Percentiles rank a stretch among this genome's conserved stretches.
phyloP scores from a whole-genome alignment of 1,140 invertebrate species.

The Ceratina japonica region DNA sequence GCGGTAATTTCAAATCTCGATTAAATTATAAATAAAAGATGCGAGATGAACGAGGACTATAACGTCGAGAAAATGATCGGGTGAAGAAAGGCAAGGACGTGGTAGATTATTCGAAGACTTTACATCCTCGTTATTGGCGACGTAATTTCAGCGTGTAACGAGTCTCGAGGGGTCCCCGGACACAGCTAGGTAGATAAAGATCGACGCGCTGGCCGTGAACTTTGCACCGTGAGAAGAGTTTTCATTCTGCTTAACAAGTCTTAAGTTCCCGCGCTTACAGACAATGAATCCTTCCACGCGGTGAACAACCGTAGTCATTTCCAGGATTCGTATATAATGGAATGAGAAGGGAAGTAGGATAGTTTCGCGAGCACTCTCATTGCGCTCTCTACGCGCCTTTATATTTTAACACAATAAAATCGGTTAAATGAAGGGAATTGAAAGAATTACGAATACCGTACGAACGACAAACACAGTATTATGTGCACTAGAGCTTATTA shows the following conservation, averaged over 20 bases:
- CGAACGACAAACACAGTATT: too few relatives aligned
- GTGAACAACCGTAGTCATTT: conserved; percentile 45
- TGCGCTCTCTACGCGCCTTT: background rate
- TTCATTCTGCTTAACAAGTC: conserved; percentile 61
- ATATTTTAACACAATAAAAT: conserved; percentile 9
- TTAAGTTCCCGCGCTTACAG: conserved; percentile 64
- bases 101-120: conserved; percentile 31
- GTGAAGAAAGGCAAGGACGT: conserved; percentile 16
- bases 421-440: background rate
- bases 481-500: too few relatives aligned
- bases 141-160: conserved; percentile 50
- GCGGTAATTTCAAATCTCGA: background rate
- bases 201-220: conserved; percentile 62
- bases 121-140: conserved; percentile 37
- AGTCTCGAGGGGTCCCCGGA: conserved; percentile 45
- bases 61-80: conserved; percentile 17
- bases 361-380: conserved; percentile 44
- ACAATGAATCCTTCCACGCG: conserved; percentile 60
- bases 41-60: background rate
- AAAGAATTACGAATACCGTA: background rate
- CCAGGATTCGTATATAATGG: conserved; percentile 47
- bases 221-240: conserved; percentile 67
- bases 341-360: conserved; percentile 54
- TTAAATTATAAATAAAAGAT: conserved; percentile 10
- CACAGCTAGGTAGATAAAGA: conserved; percentile 58